These are phyloP conservation scores for Oligia strigilis DNA, from an alignment of 2,888 invertebrate genomes.

Conservation along the genomic window DNA sequence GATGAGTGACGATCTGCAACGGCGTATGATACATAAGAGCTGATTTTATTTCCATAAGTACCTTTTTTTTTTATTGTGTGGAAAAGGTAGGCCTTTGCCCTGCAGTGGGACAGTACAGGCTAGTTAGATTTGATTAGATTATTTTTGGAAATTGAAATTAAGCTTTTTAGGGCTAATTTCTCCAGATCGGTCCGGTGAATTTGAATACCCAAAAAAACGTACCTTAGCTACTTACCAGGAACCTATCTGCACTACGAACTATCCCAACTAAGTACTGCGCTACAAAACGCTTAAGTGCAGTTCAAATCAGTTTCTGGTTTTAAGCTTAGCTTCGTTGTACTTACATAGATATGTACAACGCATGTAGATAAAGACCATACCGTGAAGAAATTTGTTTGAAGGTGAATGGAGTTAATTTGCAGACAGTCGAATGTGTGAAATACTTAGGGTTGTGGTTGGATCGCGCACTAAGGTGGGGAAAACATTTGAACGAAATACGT, in stretches of 20 bases:
- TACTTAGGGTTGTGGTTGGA: no score
- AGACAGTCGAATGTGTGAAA: no score
- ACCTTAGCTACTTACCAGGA: background rate
- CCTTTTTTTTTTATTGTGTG: background rate
- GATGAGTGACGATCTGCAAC: conserved; percentile 64
- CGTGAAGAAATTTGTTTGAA: no score
- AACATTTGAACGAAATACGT: no score
- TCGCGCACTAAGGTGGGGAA: no score
- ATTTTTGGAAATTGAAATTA: background rate
- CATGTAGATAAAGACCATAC: no score
- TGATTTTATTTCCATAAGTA: background rate
- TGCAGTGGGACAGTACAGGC: no score
- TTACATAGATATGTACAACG: background rate
- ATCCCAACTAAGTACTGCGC: no score
- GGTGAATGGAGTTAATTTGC: no score
- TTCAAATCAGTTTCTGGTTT: background rate
- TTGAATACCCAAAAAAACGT: background rate
- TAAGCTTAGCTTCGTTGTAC: background rate
- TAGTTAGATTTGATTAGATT: no score
- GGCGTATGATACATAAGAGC: conserved; percentile 35
- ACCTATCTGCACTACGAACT: background rate
- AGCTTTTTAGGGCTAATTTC: background rate
- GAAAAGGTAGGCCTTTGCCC: no score
- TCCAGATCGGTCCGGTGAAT: background rate
- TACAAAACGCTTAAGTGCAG: background rate